Evolutionary conservation across 2,888 invertebrate species (phyloP).

Genomic region (Allygus modestus): DNA sequence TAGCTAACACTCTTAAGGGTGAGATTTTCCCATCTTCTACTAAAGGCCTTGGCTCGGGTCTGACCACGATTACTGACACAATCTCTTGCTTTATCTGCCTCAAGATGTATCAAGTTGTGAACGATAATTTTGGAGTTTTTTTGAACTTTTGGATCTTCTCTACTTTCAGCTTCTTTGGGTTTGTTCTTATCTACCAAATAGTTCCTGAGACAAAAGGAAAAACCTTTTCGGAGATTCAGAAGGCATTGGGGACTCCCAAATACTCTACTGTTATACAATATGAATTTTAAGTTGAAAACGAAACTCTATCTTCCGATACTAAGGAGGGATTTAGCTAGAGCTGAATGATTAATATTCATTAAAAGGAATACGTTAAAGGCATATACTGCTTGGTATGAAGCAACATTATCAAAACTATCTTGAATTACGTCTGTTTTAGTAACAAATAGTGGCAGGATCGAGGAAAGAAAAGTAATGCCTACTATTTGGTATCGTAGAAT

Average conservation of each 20-base stretch:
- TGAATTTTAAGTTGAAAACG: no score
- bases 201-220: constrained; percentile 84
- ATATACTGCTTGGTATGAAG: no score
- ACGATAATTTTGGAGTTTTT: constrained; percentile 66
- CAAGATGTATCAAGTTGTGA: constrained; percentile 77
- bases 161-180: constrained; percentile 62
- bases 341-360: no score
- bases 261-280: not conserved
- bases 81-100: constrained; percentile 78
- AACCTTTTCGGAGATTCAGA: constrained; percentile 83
- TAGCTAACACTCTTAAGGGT: constrained; percentile 80
- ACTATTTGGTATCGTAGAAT: no score
- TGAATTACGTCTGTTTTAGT: no score
- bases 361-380: no score
- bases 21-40: constrained; percentile 82
- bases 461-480: no score
- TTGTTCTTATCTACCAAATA: constrained; percentile 63
- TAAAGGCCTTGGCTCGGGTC: constrained; percentile 79
- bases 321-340: no score
- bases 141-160: constrained; percentile 67
- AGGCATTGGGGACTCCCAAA: constrained; percentile 67
- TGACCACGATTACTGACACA: constrained; percentile 78
- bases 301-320: no score
- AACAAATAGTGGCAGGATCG: no score
- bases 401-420: no score